Base-by-base conservation (phyloP, 2,113 vertebrate genomes). In the Dicentrarchus labrax region DNA sequence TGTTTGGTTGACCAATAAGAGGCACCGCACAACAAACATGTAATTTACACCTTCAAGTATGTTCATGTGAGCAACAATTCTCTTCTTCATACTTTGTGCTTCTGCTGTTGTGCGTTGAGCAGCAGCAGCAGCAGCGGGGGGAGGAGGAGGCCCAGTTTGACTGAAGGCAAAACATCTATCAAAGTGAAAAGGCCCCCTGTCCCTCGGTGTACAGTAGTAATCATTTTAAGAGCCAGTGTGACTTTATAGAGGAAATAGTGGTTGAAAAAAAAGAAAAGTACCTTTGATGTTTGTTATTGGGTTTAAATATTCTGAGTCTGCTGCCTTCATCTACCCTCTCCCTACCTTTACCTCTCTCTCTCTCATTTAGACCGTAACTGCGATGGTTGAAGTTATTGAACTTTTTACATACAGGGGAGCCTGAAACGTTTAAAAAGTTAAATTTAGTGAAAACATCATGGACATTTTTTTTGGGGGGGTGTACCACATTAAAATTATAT, bases 191-290 rank as follows among this genome's bases (percentile, higher is more conserved):
- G 89, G 22, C 21, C 43, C 66, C 78, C 84, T 91, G 76, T 78
- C 39, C 59, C 71, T 22, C 8, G 0, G 39, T 21, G 48, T 67
- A 77, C 77, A 82, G 74, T 24, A 57, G 73, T 53, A 62, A 83
- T 89, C 81, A 76, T 85, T 89, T 90, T 80, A 84, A 89, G 78
- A 88, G 82, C 74, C 72, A 11, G 48, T 90, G 83, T 38, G 79
- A 77, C 66, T 89, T 91, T 78, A 87, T 89, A 72, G 76, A 88
- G 92, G 89, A 90, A 93, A 87, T 15, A 62, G 73, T 53, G 84
- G 73, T 86, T 48, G 38, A 76, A 73, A 81, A n/a, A n/a, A n/a
- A n/a, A n/a, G n/a, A n/a, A 60, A 81, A 65, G 57, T 0, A 59
- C 62, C 86, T 85, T 84, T 86, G 88, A 86, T 90, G 83, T 82